Conservation (phyloP, 2,113 vertebrate genomes). For the Nothoprocta pentlandii region DNA sequence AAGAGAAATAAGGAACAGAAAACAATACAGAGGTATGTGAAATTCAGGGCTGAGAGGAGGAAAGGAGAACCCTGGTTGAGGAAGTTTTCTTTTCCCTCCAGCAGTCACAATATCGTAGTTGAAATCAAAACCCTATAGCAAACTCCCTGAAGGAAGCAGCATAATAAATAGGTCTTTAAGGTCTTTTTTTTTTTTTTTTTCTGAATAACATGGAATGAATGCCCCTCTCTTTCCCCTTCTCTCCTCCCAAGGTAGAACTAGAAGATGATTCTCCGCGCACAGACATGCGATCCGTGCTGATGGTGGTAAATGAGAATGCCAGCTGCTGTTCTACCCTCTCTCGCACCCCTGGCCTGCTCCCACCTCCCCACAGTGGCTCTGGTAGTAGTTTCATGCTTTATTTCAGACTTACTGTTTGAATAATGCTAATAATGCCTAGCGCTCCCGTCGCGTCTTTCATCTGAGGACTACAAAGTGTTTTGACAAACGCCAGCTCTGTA, state of each 20-base stretch:
- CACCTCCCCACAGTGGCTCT: constrained; percentile 36
- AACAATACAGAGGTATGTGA: constrained; percentile 11
- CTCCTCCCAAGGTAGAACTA: constrained; percentile 54
- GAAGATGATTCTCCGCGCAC: constrained; percentile 43
- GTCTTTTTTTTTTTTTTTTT: constrained; percentile 17
- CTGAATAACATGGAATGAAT: constrained; percentile 69
- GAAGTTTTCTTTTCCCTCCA: constrained; percentile 49
- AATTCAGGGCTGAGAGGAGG: background rate
- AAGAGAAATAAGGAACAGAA: background rate
- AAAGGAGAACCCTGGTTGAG: constrained; percentile 26
- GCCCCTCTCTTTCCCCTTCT: constrained; percentile 40
- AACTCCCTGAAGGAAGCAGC: constrained; percentile 65
- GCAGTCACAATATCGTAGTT: constrained; percentile 60
- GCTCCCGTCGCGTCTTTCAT: constrained; percentile 62
- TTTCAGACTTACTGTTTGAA: constrained; percentile 58
- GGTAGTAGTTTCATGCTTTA: constrained; percentile 59
- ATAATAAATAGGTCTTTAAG: constrained; percentile 75
- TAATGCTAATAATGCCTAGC: constrained; percentile 51
- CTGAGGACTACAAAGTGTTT: constrained; percentile 55
- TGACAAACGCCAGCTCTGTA: constrained; percentile 34
- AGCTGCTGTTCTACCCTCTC: constrained; percentile 51
- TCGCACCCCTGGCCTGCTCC: constrained; percentile 30
- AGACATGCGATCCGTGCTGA: constrained; percentile 36
- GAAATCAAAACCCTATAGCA: constrained; percentile 71
- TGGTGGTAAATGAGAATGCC: constrained; percentile 59